Evolutionary conservation across 2,888 invertebrate genomes (phyloP).

Genomic region (Drosophila putrida): DNA sequence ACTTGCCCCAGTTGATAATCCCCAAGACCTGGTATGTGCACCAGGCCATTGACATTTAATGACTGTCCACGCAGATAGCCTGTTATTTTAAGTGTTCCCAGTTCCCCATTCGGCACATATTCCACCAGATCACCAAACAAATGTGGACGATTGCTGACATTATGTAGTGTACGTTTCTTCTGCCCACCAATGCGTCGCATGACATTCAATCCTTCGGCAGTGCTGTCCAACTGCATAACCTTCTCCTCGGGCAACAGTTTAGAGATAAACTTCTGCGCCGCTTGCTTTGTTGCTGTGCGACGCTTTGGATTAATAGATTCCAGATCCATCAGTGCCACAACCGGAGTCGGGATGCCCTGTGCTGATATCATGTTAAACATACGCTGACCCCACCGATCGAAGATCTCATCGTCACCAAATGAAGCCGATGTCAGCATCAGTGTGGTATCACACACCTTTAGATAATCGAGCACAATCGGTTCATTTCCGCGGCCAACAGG

Average conservation of each 20-base stretch:
- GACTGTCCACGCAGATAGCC: conserved; percentile 95
- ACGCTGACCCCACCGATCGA: conserved; percentile 93
- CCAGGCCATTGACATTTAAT: conserved; percentile 93
- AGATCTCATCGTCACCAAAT: conserved; percentile 88
- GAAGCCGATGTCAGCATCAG: conserved; percentile 91
- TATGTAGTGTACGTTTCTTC: conserved; percentile 90
- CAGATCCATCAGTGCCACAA: conserved; percentile 91
- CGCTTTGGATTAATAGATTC: conserved; percentile 91
- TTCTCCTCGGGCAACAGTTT: conserved; percentile 94
- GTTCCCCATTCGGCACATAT: conserved; percentile 86
- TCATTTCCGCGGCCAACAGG: conserved; percentile 89
- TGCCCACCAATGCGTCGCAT: conserved; percentile 92
- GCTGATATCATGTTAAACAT: conserved; percentile 92
- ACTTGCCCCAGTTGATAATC: conserved; percentile 96
- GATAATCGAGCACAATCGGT: conserved; percentile 88
- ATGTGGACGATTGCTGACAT: conserved; percentile 93
- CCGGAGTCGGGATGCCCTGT: conserved; percentile 92
- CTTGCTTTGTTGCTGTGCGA: conserved; percentile 86
- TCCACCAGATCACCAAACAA: conserved; percentile 93
- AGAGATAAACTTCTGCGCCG: conserved; percentile 86
- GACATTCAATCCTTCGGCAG: conserved; percentile 90
- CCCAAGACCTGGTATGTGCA: conserved; percentile 96
- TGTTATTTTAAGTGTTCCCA: conserved; percentile 91
- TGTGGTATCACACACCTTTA: conserved; percentile 94
- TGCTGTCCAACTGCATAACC: conserved; percentile 91